Evolutionary conservation across 1,140 invertebrate genomes (phyloP).

Genomic region (Zaprionus capensis): DNA sequence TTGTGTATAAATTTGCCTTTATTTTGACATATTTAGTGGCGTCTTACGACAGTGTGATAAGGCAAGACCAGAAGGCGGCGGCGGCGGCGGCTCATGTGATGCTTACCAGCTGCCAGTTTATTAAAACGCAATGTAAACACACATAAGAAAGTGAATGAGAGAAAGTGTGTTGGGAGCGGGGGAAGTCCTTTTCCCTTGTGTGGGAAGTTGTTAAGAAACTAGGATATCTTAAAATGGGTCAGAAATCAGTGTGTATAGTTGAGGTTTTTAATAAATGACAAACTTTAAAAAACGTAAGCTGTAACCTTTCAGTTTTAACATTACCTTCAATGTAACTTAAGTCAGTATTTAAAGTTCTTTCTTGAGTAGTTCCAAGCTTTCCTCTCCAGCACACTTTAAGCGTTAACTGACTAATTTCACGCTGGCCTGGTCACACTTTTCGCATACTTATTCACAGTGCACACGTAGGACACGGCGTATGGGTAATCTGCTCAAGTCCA

Average conservation of each 20-base stretch:
- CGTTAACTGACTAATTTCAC: slow-evolving; percentile 65
- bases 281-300: no score
- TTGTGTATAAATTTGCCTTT: slow-evolving; percentile 81
- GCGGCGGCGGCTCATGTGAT: slow-evolving; percentile 37
- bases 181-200: neutral
- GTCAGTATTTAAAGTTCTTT: no score
- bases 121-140: slow-evolving; percentile 62
- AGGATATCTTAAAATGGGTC: no score
- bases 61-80: neutral
- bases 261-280: no score
- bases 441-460: slow-evolving; percentile 13
- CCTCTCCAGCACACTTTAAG: neutral
- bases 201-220: no score
- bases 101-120: slow-evolving; percentile 49
- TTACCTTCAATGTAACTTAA: no score
- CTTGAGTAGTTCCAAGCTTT: no score
- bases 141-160: slow-evolving; percentile 43
- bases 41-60: slow-evolving; percentile 54
- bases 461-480: slow-evolving; percentile 53
- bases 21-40: slow-evolving; percentile 79
- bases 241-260: neutral
- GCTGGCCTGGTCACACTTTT: slow-evolving; percentile 61
- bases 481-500: slow-evolving; percentile 60
- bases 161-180: slow-evolving; percentile 18
- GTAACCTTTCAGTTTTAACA: no score